phyloP scores from a whole-genome alignment of 2,888 invertebrate genomes.

The Pristionchus maxplancki region DNA sequence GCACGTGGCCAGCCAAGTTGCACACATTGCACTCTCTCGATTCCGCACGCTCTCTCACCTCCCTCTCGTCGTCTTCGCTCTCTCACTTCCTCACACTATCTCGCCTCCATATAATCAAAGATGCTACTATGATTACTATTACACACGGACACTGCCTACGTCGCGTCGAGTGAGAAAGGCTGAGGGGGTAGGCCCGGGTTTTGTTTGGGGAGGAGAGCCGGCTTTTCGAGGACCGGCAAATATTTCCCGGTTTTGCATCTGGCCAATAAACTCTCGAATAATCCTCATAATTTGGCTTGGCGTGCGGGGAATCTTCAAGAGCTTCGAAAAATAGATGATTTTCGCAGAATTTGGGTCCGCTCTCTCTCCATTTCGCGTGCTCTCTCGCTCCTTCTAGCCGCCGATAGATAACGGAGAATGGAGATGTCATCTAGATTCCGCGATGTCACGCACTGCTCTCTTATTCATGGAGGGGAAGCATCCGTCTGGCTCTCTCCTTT shows the following conservation, averaged over 20 bases:
- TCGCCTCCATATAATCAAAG: neutral
- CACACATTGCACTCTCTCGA: neutral
- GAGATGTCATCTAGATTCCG: neutral
- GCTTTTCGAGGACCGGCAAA: neutral
- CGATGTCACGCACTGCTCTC: constrained; percentile 13
- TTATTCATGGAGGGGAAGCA: neutral
- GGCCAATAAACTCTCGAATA: neutral
- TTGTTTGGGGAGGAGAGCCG: neutral
- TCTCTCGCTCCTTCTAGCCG: neutral
- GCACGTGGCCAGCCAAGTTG: neutral
- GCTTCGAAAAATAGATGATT: neutral
- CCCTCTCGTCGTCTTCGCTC: neutral
- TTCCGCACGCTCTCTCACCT: neutral
- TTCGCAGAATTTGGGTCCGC: neutral
- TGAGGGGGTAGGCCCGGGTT: neutral
- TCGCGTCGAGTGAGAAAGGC: neutral
- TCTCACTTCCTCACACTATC: neutral
- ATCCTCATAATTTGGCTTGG: constrained; percentile 8
- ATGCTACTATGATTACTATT: constrained; percentile 33
- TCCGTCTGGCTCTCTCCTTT: neutral
- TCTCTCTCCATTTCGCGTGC: neutral
- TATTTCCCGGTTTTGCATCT: constrained; percentile 10
- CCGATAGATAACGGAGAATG: neutral
- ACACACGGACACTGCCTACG: neutral
- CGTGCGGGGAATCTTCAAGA: neutral